Evolutionary conservation across 2,113 vertebrate species (phyloP).

Genomic region (Camarhynchus parvulus): DNA sequence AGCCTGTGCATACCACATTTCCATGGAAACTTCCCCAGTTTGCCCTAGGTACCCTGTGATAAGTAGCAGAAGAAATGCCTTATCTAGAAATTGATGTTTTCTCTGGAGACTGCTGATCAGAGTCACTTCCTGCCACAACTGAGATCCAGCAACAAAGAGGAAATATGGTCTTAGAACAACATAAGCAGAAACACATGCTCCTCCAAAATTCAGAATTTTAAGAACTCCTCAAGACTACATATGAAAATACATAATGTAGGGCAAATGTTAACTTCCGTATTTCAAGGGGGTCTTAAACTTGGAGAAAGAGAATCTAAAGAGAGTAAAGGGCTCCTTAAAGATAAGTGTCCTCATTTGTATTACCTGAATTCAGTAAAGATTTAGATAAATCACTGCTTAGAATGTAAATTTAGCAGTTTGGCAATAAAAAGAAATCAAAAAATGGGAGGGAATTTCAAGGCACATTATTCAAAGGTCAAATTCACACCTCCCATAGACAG

Average conservation of each 20-base stretch:
- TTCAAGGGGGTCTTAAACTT: neutral
- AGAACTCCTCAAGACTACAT: neutral
- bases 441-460: neutral
- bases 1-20: neutral
- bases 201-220: neutral
- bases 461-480: neutral
- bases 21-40: neutral
- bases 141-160: neutral
- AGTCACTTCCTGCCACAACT: neutral
- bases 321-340: neutral
- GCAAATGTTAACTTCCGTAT: neutral
- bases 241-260: neutral
- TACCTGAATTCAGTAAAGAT: neutral
- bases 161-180: neutral
- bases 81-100: neutral
- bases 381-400: neutral
- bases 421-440: neutral
- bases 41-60: neutral
- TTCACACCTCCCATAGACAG: neutral
- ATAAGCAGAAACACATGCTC: neutral
- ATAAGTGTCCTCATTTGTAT: neutral
- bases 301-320: neutral
- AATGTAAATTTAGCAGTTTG: neutral
- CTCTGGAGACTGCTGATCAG: neutral
- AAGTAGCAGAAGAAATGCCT: neutral